Evolutionary conservation across 2,888 invertebrate species (phyloP).

Genomic region (Epistrophe eligans): DNA sequence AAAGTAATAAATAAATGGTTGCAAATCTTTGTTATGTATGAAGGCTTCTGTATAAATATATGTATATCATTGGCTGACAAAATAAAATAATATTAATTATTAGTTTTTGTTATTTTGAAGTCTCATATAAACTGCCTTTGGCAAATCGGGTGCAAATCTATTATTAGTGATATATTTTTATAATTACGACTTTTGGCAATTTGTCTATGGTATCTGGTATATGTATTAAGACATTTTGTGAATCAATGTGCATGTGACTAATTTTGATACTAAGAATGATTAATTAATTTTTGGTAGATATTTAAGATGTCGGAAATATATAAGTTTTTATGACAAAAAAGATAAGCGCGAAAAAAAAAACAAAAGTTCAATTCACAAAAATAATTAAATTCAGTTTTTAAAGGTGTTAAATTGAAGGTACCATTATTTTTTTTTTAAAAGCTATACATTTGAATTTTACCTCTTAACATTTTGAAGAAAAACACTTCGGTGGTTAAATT

Average conservation of each 20-base stretch:
- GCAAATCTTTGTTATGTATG: slow-evolving; percentile 15
- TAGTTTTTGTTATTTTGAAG: slow-evolving; percentile 2
- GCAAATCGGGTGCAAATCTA: slow-evolving; percentile 12
- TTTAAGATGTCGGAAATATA: neutral
- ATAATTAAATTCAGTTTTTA: too few species aligned
- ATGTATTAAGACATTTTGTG: neutral
- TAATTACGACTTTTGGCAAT: neutral
- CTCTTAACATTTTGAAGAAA: too few species aligned
- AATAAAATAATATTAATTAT: neutral
- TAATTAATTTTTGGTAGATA: neutral
- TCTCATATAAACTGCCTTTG: neutral
- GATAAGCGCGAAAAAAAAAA: too few species aligned
- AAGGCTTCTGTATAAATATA: slow-evolving; percentile 34
- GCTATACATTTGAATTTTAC: too few species aligned
- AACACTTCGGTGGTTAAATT: too few species aligned
- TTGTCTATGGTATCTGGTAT: neutral
- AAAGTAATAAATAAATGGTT: slow-evolving; percentile 18
- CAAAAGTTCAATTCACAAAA: too few species aligned
- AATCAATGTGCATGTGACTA: neutral
- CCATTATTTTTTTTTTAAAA: too few species aligned
- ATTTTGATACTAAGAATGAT: neutral
- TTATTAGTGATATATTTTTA: slow-evolving; percentile 1
- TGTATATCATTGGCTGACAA: neutral
- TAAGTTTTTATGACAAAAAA: too few species aligned
- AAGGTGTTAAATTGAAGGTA: too few species aligned